Base-by-base conservation (phyloP, 92 coral and sea anemone species). In the Micromussa lordhowensis region DNA sequence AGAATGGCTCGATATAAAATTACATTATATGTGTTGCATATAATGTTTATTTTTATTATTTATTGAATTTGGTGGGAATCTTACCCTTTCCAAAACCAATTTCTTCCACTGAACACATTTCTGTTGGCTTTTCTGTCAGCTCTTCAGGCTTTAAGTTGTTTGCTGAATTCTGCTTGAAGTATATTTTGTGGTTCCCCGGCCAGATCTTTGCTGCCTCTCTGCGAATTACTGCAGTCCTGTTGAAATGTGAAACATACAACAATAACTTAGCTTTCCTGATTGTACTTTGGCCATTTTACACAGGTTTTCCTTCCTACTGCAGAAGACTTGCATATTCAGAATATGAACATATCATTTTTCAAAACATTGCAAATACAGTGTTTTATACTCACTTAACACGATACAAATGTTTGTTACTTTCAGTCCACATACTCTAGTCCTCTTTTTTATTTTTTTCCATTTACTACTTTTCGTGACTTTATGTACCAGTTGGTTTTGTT, bases 181-280 rank as follows among this genome's bases (percentile, higher is more conserved):
- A 91, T 17, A 91, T 80, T 71, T 91, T 91, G 6, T 81, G 70
- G 83, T 91, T 91, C 5, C 93, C 90, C 13, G 93, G 90, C 90
- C 93, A 90, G 70, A 90, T 77, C 81, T 90, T 90, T 31, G 44
- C 87, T 12, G 86, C 92, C 71, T 86, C 93, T 80, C 87, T 86
- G 31, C 76, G 84, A 58, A 85, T 77, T 58, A 76, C 89, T 53
- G 89, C 89, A 38, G 76, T 85, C 89, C 89, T 85, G 88, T 75
- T 58, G 77, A 86, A 77, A 61, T 63, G 64, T 78, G 31, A 63
- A 68, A 38, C 69, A 64, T 40, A 72, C 53, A 70, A 68, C 69
- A 84, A 71, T 69, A 68, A 80, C 59, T 75, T 75, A 0, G 30
- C 57, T 75, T 75, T 75, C 79, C 58, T 75, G 31, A 40, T 34